Conservation (phyloP, 2,113 vertebrate genomes). For the Chascanopsetta lugubris region DNA sequence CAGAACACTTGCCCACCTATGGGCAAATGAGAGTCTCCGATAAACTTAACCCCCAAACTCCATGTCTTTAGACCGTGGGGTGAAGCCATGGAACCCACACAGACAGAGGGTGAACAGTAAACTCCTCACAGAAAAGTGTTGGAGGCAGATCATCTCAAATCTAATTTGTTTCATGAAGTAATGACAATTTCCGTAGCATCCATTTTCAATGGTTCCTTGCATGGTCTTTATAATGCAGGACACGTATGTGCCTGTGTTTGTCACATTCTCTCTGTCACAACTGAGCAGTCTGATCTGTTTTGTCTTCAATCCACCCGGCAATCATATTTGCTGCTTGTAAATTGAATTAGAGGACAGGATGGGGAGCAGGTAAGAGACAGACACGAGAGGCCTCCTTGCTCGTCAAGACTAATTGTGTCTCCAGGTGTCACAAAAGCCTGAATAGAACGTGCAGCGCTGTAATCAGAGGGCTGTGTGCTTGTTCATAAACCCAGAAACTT, state of each 20-base stretch:
- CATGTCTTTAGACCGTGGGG: too few relatives aligned
- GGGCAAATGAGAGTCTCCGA: not conserved
- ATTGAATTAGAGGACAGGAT: constrained; percentile 71
- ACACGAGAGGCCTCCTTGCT: constrained; percentile 62
- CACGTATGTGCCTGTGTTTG: not conserved
- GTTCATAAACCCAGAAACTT: constrained; percentile 68
- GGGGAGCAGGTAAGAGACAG: constrained; percentile 68
- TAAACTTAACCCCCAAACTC: too few relatives aligned
- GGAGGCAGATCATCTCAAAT: not conserved
- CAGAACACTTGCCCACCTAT: too few relatives aligned
- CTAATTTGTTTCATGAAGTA: not conserved
- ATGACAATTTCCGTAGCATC: not conserved
- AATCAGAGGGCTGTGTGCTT: constrained; percentile 68
- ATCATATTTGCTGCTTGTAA: constrained; percentile 72
- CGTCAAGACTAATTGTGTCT: constrained; percentile 75
- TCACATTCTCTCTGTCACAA: constrained; percentile 6
- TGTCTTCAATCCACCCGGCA: constrained; percentile 67
- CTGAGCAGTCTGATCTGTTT: constrained; percentile 39
- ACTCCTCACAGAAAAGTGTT: not conserved
- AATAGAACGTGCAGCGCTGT: constrained; percentile 51
- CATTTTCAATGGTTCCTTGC: not conserved
- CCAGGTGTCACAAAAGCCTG: constrained; percentile 62
- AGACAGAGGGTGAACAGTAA: not conserved
- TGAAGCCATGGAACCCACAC: not conserved
- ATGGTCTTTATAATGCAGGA: not conserved